phyloP scores from a whole-genome alignment of 2,113 vertebrate species.

The Piaya cayana region DNA sequence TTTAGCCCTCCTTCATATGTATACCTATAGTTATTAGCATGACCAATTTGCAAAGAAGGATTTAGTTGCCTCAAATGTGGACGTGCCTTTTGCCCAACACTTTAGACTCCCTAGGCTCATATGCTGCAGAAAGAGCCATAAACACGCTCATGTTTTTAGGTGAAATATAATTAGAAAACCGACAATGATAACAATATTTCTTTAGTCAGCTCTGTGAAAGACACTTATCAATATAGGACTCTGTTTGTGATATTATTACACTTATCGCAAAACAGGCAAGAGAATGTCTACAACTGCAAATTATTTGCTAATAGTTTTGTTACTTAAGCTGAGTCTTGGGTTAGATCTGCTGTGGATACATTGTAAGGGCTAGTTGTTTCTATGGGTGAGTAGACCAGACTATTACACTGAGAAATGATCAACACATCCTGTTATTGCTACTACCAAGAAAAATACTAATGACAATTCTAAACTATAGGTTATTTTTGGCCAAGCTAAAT shows the following conservation, averaged over 20 bases:
- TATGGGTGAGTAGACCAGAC: conserved; percentile 8
- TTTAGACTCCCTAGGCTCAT: not conserved
- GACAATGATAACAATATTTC: not conserved
- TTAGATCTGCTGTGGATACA: conserved; percentile 27
- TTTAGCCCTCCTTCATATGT: not conserved
- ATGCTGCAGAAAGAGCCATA: not conserved
- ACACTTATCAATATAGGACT: not conserved
- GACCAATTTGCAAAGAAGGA: not conserved
- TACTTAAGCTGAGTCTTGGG: conserved; percentile 31
- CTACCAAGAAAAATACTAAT: conserved; percentile 39
- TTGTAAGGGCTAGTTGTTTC: conserved; percentile 30
- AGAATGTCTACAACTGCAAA: not conserved
- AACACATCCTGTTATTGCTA: conserved; percentile 44
- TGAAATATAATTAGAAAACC: not conserved
- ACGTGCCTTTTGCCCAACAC: not conserved
- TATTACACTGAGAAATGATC: conserved; percentile 38
- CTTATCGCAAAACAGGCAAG: not conserved
- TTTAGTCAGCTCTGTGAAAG: not conserved
- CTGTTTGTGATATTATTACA: not conserved
- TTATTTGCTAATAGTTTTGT: conserved; percentile 54
- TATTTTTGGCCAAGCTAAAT: not conserved
- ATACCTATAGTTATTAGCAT: not conserved
- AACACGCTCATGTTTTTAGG: not conserved
- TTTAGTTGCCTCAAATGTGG: not conserved
- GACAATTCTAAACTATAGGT: not conserved